Evolutionary conservation across 1,140 invertebrate species (phyloP).

Genomic region (silkworm (Bombyx mori)): DNA sequence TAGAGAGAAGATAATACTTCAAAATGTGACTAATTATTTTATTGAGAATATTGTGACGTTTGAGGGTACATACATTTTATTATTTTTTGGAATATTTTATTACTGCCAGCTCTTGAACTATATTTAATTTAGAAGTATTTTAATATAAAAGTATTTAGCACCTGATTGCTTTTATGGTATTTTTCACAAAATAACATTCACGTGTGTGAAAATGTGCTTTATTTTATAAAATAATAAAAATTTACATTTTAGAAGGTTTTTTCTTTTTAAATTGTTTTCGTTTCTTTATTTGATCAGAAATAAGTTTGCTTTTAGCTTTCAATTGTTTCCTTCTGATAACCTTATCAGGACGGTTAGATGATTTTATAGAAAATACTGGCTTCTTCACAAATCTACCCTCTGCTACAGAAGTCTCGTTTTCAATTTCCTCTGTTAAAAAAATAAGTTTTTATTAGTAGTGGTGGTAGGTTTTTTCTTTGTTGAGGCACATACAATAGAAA

Average conservation of each 20-base stretch:
- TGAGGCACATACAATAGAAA: constrained; percentile 6
- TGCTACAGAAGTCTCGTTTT: constrained; percentile 21
- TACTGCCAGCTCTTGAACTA: too few species aligned
- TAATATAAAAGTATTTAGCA: too few species aligned
- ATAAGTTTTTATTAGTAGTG: not conserved
- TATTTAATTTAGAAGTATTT: too few species aligned
- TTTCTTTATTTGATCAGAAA: constrained; percentile 62
- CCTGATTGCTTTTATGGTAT: too few species aligned
- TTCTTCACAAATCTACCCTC: constrained; percentile 6
- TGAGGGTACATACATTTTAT: too few species aligned
- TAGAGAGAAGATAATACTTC: too few species aligned
- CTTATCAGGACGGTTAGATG: constrained; percentile 45
- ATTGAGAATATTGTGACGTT: too few species aligned
- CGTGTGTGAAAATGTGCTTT: constrained; percentile 21
- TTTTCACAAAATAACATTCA: too few species aligned
- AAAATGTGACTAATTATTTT: too few species aligned
- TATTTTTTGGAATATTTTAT: too few species aligned
- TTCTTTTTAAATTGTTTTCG: constrained; percentile 55
- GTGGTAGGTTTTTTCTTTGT: not conserved
- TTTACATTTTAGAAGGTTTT: constrained; percentile 41
- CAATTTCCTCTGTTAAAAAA: constrained; percentile 16
- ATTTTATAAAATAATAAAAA: constrained; percentile 8
- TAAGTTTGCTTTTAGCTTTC: constrained; percentile 56
- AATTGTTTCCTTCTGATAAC: constrained; percentile 65
- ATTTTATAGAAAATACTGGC: constrained; percentile 29